Evolutionary conservation across 2,888 invertebrate species (phyloP), one percentile per base, ranked within the genome.

Genomic region (Metallyticus violacea): DNA sequence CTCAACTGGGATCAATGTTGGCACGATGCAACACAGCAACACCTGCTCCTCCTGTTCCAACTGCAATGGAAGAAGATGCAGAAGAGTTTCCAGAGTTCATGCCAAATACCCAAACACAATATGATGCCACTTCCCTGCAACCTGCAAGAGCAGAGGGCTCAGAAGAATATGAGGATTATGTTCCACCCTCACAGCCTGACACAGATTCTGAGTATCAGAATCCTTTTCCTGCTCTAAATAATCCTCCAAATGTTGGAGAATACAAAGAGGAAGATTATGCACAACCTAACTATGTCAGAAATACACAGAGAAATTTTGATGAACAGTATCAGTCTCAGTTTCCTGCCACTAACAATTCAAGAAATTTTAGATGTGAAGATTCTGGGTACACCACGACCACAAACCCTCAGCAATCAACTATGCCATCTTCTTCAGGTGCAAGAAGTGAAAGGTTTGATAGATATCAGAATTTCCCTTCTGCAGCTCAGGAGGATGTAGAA

Each of bases 1-100:
- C 77, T 77, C 83, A 83, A 28, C 25, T 83, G 28, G 83, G 83
- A 26, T 83, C 83, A 9, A 77, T 83, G 83, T 77, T 83, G 15
- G 77, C 83, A 77, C 83, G 77, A 77, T 83, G 83, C 83, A 83
- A 83, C 28, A 83, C 83, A 76, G 83, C 77, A 22, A 77, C 83
- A 77, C 77, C 83, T n/a, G 77, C 22, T n/a, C 77, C 40, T 4
- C 15, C 40, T 62, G 15, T 62, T 15, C 3, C 40, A 3, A 15
- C 40, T 15, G 40, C 40, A 62, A 62, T 62, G 40, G 40, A 62
- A 4, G 40, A 62, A 2, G 40, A 62, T 62, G 40, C 40, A 62
- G 40, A 62, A 2, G 40, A 62, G 22, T 62, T 62, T 4, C 40
- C 15, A 62, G 40, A 62, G 40, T 62, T 62, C 15, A 62, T 62